These are phyloP conservation scores for Tamias sibiricus DNA, from an alignment of 2,113 vertebrate genomes.

Conservation along the genomic window DNA sequence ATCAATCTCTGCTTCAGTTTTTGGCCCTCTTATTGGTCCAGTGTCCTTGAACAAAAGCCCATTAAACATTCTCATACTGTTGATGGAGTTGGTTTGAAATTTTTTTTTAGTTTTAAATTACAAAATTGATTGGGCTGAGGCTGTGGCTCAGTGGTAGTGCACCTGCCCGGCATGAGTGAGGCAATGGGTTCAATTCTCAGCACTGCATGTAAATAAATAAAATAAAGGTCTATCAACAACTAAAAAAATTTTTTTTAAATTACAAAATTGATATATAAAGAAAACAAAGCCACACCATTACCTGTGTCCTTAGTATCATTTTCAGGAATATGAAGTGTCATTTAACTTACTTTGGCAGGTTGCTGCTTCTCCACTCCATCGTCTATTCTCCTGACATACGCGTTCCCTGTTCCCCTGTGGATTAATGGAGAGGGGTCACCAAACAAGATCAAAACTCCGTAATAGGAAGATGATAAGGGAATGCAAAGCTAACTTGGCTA, in stretches of 20 bases:
- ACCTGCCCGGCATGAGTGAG: no score
- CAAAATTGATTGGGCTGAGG: no score
- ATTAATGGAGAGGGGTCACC: conserved; percentile 54
- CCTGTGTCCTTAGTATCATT: background rate
- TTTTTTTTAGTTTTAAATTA: no score
- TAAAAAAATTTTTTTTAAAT: no score
- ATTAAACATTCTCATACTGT: background rate
- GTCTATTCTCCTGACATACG: conserved; percentile 90
- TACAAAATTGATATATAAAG: background rate
- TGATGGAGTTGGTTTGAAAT: background rate
- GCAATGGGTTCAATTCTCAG: no score
- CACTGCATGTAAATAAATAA: no score
- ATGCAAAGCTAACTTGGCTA: background rate
- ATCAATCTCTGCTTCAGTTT: background rate
- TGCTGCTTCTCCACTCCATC: conserved; percentile 92
- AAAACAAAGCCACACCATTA: background rate
- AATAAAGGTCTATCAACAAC: no score
- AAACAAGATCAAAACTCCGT: background rate
- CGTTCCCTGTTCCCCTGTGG: conserved; percentile 91
- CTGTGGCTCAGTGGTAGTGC: no score
- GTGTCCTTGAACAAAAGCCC: background rate
- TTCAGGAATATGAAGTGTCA: background rate
- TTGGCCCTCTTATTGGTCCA: background rate
- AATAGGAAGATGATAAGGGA: background rate
- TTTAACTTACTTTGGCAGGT: conserved; percentile 92